Conservation (phyloP, 2,797 vertebrate genomes). For the Falco columbarius region DNA sequence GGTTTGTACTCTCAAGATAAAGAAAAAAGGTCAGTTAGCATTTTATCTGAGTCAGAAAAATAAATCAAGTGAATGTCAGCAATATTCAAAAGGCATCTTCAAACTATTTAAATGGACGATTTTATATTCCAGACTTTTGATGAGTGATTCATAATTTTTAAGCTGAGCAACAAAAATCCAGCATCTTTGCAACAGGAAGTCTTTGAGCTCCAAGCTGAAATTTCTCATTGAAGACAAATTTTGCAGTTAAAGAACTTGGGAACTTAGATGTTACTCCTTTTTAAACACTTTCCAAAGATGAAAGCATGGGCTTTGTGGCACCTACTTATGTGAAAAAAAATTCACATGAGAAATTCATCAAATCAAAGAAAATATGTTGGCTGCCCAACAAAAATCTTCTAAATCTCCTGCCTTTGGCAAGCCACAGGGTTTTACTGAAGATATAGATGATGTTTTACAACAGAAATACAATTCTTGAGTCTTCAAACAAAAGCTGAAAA, state of each 20-base stretch:
- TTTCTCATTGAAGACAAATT: constrained; percentile 21
- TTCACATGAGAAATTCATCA: not conserved
- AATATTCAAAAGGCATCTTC: constrained; percentile 1
- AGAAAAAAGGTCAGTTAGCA: not conserved
- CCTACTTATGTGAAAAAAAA: not conserved
- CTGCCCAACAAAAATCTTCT: not conserved
- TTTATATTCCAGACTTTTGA: constrained; percentile 33
- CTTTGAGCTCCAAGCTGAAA: not conserved
- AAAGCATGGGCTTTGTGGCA: not conserved
- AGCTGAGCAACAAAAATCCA: not conserved
- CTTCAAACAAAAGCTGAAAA: not conserved
- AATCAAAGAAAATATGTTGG: constrained; percentile 2
- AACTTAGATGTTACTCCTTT: not conserved
- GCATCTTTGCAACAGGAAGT: not conserved
- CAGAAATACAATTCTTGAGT: not conserved
- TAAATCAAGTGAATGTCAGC: not conserved
- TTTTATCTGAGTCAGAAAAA: not conserved
- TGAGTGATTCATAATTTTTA: constrained; percentile 15
- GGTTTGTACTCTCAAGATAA: not conserved
- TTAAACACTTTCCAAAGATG: not conserved
- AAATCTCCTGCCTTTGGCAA: not conserved
- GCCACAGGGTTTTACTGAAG: not conserved
- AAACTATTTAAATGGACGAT: not conserved
- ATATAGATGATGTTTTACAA: not conserved
- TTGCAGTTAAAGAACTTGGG: not conserved